A percentile compares a stretch with the other conserved stretches of the same genome.
Evolutionary conservation across 2,888 invertebrate species (phyloP).

Genomic region (Dryadula phaetusa): DNA sequence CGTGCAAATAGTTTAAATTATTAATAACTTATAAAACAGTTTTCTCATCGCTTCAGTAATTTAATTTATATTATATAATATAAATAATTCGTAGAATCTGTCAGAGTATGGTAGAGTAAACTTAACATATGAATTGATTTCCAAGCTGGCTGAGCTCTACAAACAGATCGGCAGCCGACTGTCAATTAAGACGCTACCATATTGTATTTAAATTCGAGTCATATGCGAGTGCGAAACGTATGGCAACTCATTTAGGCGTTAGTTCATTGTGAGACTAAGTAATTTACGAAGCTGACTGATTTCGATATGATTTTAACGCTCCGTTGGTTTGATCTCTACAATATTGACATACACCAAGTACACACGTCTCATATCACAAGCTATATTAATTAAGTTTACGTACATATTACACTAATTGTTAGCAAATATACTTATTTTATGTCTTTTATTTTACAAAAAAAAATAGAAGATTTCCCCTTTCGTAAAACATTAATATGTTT

Average conservation of each 20-base stretch:
- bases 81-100: too few relatives aligned
- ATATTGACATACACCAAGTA: neutral
- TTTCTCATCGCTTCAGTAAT: too few relatives aligned
- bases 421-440: too few relatives aligned
- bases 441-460: too few relatives aligned
- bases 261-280: constrained; percentile 12
- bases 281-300: neutral
- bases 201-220: neutral
- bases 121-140: constrained; percentile 6
- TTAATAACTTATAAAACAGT: too few relatives aligned
- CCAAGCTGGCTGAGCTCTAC: neutral
- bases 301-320: neutral
- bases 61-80: too few relatives aligned
- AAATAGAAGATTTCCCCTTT: too few relatives aligned
- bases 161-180: constrained; percentile 14
- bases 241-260: neutral
- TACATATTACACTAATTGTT: too few relatives aligned
- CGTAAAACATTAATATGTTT: too few relatives aligned
- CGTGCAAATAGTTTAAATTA: too few relatives aligned
- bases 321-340: neutral
- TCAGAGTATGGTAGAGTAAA: neutral
- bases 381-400: too few relatives aligned
- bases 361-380: neutral
- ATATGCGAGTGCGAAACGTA: neutral
- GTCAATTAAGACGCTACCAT: constrained; percentile 18